Evolutionary conservation across 2,113 vertebrate genomes (phyloP), one percentile per base, ranked within the genome.

Genomic region (Apistogramma diplotaenia): DNA sequence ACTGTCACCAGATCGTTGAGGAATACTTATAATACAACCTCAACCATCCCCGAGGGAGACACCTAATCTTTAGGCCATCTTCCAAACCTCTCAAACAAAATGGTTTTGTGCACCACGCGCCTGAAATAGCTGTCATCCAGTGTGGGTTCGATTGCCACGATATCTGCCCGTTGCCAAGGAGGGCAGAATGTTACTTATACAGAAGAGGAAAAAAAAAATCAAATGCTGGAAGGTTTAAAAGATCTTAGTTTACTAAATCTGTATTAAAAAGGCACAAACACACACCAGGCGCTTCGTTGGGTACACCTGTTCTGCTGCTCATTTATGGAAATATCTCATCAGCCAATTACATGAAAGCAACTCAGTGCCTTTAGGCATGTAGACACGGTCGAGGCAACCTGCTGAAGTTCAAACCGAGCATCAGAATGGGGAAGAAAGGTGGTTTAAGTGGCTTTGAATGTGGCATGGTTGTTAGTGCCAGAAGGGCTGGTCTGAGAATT

Each of bases 41-140:
- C 77, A 85, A 87, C 56, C 76, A 15, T 40, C 43, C 76, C 60
- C 75, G 19, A 25, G 79, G 55, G 89, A 86, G 88, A 58, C 49
- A 89, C 82, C 86, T 55, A 81, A 91, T 84, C 80, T 89, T 76
- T 76, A 79, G 76, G 67, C 86, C 60, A 81, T 89, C 87, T 85
- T 90, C 83, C 75, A 89, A 74, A 86, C 77, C 60, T 61, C 82
- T 86, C 49, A 84, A 83, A 78, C 65, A 61, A 88, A 74, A 76
- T 67, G 40, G 51, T n/a, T 89, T 79, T 84, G 72, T 87, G 84
- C 60, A 18, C 54, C 65, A 55, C 81, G 62, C 21, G 19, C 76
- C 60, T 86, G 78, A 86, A 90, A 87, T 78, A 92, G 76, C 74
- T 70, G 85, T 89, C 86, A 89, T 54, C 83, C 74, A 71, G 4